These are phyloP conservation scores for Drosophila pseudotakahashii DNA, from an alignment of 2,888 invertebrate species.

Conservation along the genomic window DNA sequence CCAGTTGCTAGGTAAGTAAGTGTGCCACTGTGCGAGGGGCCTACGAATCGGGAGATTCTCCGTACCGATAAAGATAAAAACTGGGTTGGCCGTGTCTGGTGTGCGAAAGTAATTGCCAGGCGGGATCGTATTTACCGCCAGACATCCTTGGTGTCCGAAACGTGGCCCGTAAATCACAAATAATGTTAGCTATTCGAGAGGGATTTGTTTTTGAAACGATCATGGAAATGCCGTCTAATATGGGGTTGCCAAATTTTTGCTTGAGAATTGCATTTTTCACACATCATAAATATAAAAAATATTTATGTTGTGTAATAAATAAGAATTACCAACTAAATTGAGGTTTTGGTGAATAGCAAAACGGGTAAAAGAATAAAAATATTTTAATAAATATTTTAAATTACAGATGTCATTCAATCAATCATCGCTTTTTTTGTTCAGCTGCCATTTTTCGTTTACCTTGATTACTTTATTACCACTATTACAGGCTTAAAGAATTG, in stretches of 20 bases:
- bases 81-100: slow-evolving; percentile 42
- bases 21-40: slow-evolving; percentile 53
- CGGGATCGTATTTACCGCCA: slow-evolving; percentile 29
- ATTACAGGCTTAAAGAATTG: slow-evolving; percentile 48
- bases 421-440: neutral
- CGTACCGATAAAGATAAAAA: slow-evolving; percentile 47
- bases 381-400: neutral
- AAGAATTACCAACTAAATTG: neutral
- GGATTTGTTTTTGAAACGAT: slow-evolving; percentile 14
- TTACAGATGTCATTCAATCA: neutral
- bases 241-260: slow-evolving; percentile 7
- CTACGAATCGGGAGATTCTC: slow-evolving; percentile 47
- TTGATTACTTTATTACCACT: slow-evolving; percentile 5
- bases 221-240: slow-evolving; percentile 8
- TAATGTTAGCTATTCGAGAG: slow-evolving; percentile 17
- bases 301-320: neutral
- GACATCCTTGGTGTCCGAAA: slow-evolving; percentile 30
- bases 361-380: neutral
- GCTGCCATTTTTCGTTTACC: neutral
- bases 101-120: slow-evolving; percentile 29
- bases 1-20: slow-evolving; percentile 11
- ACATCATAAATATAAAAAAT: neutral
- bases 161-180: slow-evolving; percentile 22
- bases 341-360: too few species aligned
- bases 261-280: neutral